A percentile compares a stretch with the other conserved stretches of the same genome.
Conservation (phyloP, 2,888 invertebrate species). For the Ditylenchus weischeri region DNA sequence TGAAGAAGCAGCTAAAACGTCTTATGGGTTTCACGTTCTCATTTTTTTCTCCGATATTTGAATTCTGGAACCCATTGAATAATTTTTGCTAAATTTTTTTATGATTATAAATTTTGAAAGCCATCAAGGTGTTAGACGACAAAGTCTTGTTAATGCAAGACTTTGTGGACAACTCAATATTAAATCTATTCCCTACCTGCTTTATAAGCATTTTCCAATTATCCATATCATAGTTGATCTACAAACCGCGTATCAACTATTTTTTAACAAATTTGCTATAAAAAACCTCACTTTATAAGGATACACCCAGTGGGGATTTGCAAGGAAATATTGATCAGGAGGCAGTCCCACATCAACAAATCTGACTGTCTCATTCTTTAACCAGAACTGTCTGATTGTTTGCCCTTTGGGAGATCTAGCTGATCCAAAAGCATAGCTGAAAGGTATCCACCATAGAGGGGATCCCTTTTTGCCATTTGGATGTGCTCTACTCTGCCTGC, state of each 20-base stretch:
- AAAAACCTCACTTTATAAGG: slow-evolving; percentile 48
- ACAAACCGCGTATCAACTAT: too few relatives aligned
- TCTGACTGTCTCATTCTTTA: slow-evolving; percentile 44
- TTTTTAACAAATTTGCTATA: too few relatives aligned
- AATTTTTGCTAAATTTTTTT: too few relatives aligned
- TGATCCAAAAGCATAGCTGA: slow-evolving; percentile 54
- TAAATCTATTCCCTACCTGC: slow-evolving; percentile 30
- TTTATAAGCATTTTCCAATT: slow-evolving; percentile 56
- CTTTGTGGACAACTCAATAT: neutral
- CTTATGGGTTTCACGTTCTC: too few relatives aligned
- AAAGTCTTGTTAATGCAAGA: neutral
- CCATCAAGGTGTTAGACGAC: neutral
- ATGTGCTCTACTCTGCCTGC: slow-evolving; percentile 1
- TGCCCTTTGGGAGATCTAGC: slow-evolving; percentile 49
- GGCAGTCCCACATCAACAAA: slow-evolving; percentile 54
- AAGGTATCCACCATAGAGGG: slow-evolving; percentile 54
- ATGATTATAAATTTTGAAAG: too few relatives aligned
- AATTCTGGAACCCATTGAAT: too few relatives aligned
- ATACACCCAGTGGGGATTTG: slow-evolving; percentile 56
- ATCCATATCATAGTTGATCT: slow-evolving; percentile 46
- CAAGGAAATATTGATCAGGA: slow-evolving; percentile 46
- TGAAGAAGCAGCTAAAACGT: too few relatives aligned
- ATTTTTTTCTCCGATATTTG: too few relatives aligned
- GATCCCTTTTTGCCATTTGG: slow-evolving; percentile 11
- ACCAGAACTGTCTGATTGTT: slow-evolving; percentile 55